phyloP scores from a whole-genome alignment of 2,888 invertebrate species.

The Gordius sp. region DNA sequence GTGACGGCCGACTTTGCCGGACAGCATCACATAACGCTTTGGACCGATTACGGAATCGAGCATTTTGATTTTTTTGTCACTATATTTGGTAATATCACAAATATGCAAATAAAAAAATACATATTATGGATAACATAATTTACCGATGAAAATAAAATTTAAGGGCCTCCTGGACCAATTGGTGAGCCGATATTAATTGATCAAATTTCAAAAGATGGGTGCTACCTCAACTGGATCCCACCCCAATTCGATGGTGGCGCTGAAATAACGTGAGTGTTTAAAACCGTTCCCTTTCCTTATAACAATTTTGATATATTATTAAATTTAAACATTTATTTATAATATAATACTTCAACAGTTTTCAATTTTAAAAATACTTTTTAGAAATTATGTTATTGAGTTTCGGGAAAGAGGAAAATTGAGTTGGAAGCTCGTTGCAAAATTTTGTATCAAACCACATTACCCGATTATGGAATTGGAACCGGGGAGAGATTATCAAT shows the following conservation, averaged over 20 bases:
- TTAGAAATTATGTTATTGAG: conserved; percentile 6
- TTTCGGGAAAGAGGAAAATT: neutral
- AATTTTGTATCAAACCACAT: neutral
- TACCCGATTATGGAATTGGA: neutral
- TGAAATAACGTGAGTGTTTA: neutral
- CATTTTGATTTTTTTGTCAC: neutral
- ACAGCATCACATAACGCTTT: neutral
- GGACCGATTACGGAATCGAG: conserved; percentile 1
- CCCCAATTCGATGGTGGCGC: neutral
- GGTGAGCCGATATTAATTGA: neutral
- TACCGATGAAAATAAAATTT: neutral
- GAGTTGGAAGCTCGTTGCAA: neutral
- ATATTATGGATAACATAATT: neutral
- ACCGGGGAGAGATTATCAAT: conserved; percentile 1
- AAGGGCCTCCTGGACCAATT: neutral
- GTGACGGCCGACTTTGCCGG: neutral
- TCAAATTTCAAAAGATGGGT: neutral
- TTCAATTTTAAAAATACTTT: neutral
- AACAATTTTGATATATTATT: neutral
- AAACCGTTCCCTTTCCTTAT: neutral
- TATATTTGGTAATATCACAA: neutral
- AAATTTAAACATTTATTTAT: neutral
- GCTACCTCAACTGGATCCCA: neutral
- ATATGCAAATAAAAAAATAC: no score
- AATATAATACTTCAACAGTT: neutral